Evolutionary conservation across 2,797 vertebrate species (phyloP), one percentile per base, ranked within the genome.

Genomic region (Chaetophractus vellerosus): DNA sequence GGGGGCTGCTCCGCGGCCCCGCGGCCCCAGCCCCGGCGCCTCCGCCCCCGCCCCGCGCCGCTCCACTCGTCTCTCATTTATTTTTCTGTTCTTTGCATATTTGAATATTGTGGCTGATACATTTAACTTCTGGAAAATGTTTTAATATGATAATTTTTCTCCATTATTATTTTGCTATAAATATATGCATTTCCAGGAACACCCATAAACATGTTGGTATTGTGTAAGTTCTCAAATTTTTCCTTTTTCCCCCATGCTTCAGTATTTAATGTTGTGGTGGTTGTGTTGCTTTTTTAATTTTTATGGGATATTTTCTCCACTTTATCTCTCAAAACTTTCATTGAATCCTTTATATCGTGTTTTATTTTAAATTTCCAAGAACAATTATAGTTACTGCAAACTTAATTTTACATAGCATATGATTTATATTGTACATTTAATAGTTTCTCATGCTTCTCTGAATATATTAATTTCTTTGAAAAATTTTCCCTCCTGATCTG

Each of bases 201-300:
- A 33, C 1, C 6, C 18, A 50, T 21, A 21, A 57, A 0, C 6
- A 21, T 71, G 6, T 21, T 15, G 0, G 2, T 55, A 7, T 7
- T 38, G 68, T 48, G n/a, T 64, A 33, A 82, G 33, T 52, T 66
- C 23, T 52, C 23, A 36, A 66, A 38, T 52, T 24, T 33, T 52
- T 14, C 3, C 31, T 21, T 19, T 82, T 48, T 38, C 38, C 38
- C 38, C 38, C 26, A n/a, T 48, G 7, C 16, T 4, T 6, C 19
- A 68, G 6, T 28, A 33, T 52, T 12, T 52, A 14, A 28, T 31
- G 6, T 21, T 85, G 9, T 69, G 38, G 14, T 41, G 24, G 9
- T 64, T 14, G 15, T 3, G 31, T 15, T 57, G 9, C 21, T 55
- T 69, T 68, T 38, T 38, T 38, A 4, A 38, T 38, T 16, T 52